Percentiles rank a stretch among this genome's conserved stretches.
Evolutionary conservation across 1,140 invertebrate species (phyloP).

Genomic region (Drusus annulatus): DNA sequence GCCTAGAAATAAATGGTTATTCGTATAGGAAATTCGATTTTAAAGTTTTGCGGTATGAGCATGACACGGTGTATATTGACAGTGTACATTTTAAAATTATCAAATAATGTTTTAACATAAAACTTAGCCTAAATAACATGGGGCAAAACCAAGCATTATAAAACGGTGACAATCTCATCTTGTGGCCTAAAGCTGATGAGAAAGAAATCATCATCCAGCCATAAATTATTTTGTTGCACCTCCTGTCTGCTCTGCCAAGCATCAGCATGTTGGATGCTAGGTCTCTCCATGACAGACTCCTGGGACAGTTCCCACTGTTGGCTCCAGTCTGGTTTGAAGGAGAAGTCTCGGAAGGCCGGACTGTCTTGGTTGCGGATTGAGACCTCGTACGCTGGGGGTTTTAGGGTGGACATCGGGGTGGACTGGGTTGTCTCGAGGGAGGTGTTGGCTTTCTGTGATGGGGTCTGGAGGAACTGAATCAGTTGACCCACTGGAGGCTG

Average conservation of each 20-base stretch:
- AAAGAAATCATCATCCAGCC: slow-evolving; percentile 81
- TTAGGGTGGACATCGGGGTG: slow-evolving; percentile 74
- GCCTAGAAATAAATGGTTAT: too few species aligned
- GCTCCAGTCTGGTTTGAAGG: slow-evolving; percentile 69
- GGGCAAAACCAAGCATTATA: slow-evolving; percentile 66
- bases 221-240: slow-evolving; percentile 71
- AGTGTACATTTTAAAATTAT: too few species aligned
- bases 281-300: slow-evolving; percentile 65
- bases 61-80: too few species aligned
- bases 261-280: slow-evolving; percentile 74
- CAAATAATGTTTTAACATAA: not conserved
- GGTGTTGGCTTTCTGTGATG: slow-evolving; percentile 66
- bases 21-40: too few species aligned
- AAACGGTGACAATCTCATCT: slow-evolving; percentile 85
- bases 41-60: too few species aligned
- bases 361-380: slow-evolving; percentile 67
- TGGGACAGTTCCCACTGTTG: slow-evolving; percentile 71
- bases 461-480: slow-evolving; percentile 77
- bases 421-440: slow-evolving; percentile 66
- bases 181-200: slow-evolving; percentile 82
- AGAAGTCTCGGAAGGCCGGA: slow-evolving; percentile 65
- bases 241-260: slow-evolving; percentile 69
- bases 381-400: slow-evolving; percentile 68
- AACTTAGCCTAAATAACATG: not conserved
- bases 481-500: slow-evolving; percentile 73